These are phyloP conservation scores for Acomys russatus DNA, from an alignment of 2,797 vertebrate genomes.

Conservation along the genomic window DNA sequence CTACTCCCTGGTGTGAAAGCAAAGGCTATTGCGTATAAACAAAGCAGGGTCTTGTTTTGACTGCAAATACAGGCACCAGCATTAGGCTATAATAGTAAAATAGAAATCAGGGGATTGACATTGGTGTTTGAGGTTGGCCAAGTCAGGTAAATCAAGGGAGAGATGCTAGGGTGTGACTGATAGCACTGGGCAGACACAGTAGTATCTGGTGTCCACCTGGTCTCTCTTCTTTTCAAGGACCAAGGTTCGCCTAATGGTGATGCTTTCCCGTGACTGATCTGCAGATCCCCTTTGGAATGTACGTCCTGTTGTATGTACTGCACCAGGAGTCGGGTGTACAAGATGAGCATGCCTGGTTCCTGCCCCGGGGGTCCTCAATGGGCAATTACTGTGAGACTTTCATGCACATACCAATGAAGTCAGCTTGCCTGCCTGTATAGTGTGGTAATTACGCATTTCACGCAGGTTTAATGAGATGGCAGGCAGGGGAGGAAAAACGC, in stretches of 20 bases:
- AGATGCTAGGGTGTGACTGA: background rate
- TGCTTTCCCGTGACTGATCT: background rate
- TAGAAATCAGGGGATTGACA: background rate
- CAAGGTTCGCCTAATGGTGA: background rate
- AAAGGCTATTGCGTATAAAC: background rate
- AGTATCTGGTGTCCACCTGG: background rate
- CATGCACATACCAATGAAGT: background rate
- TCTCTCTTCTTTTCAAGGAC: background rate
- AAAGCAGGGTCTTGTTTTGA: background rate
- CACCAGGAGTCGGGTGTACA: background rate
- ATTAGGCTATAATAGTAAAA: too few species aligned
- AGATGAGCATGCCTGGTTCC: background rate
- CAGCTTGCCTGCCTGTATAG: background rate
- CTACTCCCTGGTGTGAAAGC: background rate
- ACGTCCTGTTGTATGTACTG: accelerated
- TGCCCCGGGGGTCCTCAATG: background rate
- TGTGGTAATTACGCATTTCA: slow-evolving; percentile 52
- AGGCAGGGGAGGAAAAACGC: slow-evolving; percentile 16
- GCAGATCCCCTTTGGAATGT: background rate
- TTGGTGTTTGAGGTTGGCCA: background rate
- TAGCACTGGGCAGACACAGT: background rate
- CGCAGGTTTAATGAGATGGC: slow-evolving; percentile 46
- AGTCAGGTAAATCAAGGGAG: background rate
- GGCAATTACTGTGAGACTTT: background rate
- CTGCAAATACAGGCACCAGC: background rate